Percentiles rank a stretch among this genome's conserved stretches.
phyloP scores from a whole-genome alignment of 1,140 invertebrate genomes.

The Brachionus calyciflorus region DNA sequence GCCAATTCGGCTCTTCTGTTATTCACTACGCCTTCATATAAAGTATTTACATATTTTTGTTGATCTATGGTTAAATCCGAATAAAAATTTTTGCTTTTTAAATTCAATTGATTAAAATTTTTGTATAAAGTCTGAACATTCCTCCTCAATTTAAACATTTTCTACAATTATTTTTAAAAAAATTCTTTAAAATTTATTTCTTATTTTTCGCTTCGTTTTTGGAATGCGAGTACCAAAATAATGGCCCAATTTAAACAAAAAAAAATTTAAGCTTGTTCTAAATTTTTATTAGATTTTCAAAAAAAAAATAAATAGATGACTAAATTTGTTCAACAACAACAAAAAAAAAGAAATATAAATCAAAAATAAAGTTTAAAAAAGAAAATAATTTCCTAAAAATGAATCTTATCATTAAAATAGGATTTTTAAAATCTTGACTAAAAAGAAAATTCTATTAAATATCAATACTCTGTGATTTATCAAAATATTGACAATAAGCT shows the following conservation, averaged over 20 bases:
- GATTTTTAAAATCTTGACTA: too few species aligned
- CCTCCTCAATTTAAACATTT: not conserved
- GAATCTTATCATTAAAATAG: too few species aligned
- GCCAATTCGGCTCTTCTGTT: slow-evolving; percentile 61
- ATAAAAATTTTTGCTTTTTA: not conserved
- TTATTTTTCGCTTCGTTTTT: not conserved
- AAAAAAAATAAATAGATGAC: not conserved
- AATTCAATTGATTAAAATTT: not conserved
- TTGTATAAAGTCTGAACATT: not conserved
- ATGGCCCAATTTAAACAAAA: not conserved
- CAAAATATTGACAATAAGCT: too few species aligned
- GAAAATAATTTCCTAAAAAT: too few species aligned
- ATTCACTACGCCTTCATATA: slow-evolving; percentile 55
- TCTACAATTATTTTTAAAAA: slow-evolving; percentile 4
- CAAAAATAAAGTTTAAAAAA: too few species aligned
- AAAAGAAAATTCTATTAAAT: too few species aligned
- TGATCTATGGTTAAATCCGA: slow-evolving; percentile 10
- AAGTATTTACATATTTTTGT: slow-evolving; percentile 6
- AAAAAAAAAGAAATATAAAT: too few species aligned
- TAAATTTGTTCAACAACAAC: not conserved
- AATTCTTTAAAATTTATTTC: not conserved
- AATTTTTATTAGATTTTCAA: slow-evolving; percentile 17
- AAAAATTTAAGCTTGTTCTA: not conserved
- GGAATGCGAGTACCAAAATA: slow-evolving; percentile 27
- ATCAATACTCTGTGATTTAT: too few species aligned